phyloP scores from a whole-genome alignment of 2,113 vertebrate species.

The Varanus salvator region DNA sequence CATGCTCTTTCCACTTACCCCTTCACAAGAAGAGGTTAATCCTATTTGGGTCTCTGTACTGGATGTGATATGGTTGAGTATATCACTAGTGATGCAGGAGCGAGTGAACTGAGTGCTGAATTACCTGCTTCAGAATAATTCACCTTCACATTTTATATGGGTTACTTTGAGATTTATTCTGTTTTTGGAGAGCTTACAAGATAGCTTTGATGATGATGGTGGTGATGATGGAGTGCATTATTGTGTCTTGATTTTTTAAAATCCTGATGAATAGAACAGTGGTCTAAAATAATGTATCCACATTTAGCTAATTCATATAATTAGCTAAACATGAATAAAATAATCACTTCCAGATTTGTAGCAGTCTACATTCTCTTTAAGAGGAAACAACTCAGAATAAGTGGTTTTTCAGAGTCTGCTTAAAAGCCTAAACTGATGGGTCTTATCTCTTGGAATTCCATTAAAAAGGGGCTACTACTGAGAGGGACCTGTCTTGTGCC shows the following conservation, averaged over 20 bases:
- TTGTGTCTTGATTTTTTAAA: not conserved
- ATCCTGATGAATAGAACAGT: not conserved
- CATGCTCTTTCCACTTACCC: not conserved
- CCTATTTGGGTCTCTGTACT: not conserved
- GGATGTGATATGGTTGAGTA: not conserved
- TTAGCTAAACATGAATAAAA: too few species aligned
- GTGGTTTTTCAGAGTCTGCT: too few species aligned
- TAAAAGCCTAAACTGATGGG: too few species aligned
- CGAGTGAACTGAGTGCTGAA: not conserved
- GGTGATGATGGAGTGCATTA: not conserved
- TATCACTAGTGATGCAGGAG: not conserved
- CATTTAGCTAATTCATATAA: too few species aligned
- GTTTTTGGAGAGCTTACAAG: too few species aligned
- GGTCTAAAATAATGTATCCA: too few species aligned
- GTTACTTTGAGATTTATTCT: not conserved
- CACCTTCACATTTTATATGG: not conserved
- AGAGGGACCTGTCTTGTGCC: not conserved
- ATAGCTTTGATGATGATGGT: not conserved
- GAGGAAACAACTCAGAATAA: too few species aligned
- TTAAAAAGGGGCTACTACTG: not conserved
- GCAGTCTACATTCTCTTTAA: too few species aligned
- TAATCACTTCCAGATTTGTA: too few species aligned
- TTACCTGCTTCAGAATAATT: not conserved
- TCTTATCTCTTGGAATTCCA: not conserved
- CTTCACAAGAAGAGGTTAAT: not conserved